Base-by-base conservation (phyloP, 2,888 invertebrate genomes). In the Eupithecia pulchellata region DNA sequence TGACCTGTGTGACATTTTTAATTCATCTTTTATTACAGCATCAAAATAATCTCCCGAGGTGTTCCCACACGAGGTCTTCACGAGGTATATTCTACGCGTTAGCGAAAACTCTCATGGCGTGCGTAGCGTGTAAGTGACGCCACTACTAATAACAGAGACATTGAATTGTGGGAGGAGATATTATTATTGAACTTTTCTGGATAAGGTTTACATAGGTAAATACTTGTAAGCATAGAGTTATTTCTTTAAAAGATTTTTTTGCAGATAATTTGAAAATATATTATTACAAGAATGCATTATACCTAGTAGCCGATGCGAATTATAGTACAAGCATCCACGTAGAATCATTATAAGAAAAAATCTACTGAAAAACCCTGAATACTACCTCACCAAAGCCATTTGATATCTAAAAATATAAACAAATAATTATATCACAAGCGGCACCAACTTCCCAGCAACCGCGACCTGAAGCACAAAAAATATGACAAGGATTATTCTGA, bases 401-500 rank as follows among this genome's bases (percentile, higher is more conserved):
- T n/a, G 14, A 17, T 39, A n/a, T 39, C 36, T 6, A 17, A 39
- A n/a, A 17, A n/a, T n/a, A n/a, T 8, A n/a, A 42, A n/a, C n/a
- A 42, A 42, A 42, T 20, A 20, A 47, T 9, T 47, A 8, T 57
- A 32, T 52, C 47, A 9, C 39, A 27, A 39, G 29, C 29, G 20
- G 63, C 63, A 27, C 17, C 42, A 63, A 39, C 9, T 25, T 29
- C 13, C 3, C 42, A 42, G 13, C 20, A 63, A 17, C 39, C 4
- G 25, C 5, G 6, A 1, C 34, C 25, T 20, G 2, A 34, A 39
- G 30, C 1, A 27, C 32, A 61, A 64, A 69, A 73, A 77, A 67
- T 64, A 64, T 83, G 81, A 86, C 86, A 79, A 76, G 76, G 82
- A 79, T 75, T 68, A 77, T 66, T 83, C 81, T 88, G 89, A 89